Base-by-base conservation (phyloP, 1,140 invertebrate species). In the Drosophila neocordata region DNA sequence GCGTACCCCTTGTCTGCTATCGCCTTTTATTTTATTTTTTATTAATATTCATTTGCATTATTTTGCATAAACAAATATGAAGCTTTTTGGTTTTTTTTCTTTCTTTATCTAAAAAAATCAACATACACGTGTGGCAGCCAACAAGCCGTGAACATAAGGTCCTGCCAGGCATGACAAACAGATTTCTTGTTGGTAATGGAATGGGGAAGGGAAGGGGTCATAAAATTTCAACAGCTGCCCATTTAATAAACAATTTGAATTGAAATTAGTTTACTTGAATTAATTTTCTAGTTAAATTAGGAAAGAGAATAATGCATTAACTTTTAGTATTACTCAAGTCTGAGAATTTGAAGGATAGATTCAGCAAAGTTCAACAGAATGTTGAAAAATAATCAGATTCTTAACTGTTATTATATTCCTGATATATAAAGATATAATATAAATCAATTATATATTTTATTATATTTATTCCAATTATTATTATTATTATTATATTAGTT, bases 121-220 rank as follows among this genome's bases (percentile, higher is more conserved):
- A 15, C n/a, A 24, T 64, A 78, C 82, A 80, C 79, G 82, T 82
- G 76, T 75, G 72, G 41, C 27, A 68, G 31, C 71, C 83, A 85
- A 70, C 78, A 80, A 77, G 74, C 82, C 78, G 78, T 87, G 69
- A 87, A 82, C 75, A 81, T 72, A 22, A 64, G 52, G 51, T 60
- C 48, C 73, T 65, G 53, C 41, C 51, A 48, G 62, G 60, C 38
- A 24, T 44, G 20, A 13, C 60, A 58, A 58, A 79, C 80, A 84
- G 80, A 83, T 83, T 83, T 84, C 65, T 41, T 61, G 24, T 38
- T 74, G 73, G 67, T 12, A 18, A 15, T 2, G 13, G 18, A 22
- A 53, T 51, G 64, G 41, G 7, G 15, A 15, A 5, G 13, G 18
- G 12, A 53, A 56, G 64, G 41, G 7, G 15, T 11, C 41, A 67